phyloP scores from a whole-genome alignment of 1,140 invertebrate species.

The Acromyrmex echinatior region DNA sequence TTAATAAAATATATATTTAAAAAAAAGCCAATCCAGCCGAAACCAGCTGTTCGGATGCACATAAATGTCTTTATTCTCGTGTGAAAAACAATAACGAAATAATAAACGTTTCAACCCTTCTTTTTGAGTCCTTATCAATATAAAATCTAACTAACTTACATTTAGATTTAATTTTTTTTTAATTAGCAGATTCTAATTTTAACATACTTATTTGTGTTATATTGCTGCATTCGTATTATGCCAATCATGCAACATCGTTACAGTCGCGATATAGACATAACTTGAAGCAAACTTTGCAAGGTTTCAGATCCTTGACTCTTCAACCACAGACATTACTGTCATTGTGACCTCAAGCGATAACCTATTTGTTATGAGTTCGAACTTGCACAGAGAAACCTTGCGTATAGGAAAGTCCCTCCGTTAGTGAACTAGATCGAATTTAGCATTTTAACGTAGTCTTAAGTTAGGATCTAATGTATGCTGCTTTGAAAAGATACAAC shows the following conservation, averaged over 20 bases:
- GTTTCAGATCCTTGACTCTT: slow-evolving; percentile 70
- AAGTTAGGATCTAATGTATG: slow-evolving; percentile 9
- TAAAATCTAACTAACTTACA: no score
- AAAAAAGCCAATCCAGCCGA: no score
- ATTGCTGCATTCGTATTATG: slow-evolving; percentile 28
- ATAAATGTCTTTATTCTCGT: no score
- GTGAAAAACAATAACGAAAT: no score
- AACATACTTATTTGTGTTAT: slow-evolving; percentile 10
- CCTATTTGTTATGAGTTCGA: slow-evolving; percentile 56
- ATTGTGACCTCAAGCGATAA: slow-evolving; percentile 66
- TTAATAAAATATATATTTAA: no score
- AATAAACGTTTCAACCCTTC: no score
- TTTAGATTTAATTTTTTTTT: no score
- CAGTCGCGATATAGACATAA: slow-evolving; percentile 37
- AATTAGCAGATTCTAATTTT: not conserved
- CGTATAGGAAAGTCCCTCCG: slow-evolving; percentile 37
- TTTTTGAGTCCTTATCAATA: no score
- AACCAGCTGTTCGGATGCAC: no score
- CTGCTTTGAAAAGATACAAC: not conserved
- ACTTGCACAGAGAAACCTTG: slow-evolving; percentile 57
- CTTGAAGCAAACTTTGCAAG: slow-evolving; percentile 57
- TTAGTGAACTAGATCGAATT: slow-evolving; percentile 44
- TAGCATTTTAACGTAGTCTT: slow-evolving; percentile 47
- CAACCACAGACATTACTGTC: slow-evolving; percentile 47
- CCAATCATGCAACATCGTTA: slow-evolving; percentile 19